Conservation (phyloP, 2,888 invertebrate species). For the Eucriotettix oculatus region DNA sequence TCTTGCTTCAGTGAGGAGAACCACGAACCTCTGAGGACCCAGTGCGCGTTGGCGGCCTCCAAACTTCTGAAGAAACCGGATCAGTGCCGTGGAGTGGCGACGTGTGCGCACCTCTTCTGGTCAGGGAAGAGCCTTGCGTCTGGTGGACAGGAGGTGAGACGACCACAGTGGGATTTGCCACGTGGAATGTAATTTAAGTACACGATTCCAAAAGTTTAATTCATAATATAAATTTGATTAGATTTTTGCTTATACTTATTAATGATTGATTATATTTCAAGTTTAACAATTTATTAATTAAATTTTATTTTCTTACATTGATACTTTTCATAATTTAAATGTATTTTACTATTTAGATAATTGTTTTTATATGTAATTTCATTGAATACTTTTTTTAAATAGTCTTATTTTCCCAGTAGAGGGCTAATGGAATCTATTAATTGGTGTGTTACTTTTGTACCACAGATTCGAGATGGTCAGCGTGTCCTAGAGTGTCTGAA, state of each 20-base stretch:
- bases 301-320: no score
- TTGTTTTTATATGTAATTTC: background rate
- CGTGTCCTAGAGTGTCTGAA: slow-evolving; percentile 88
- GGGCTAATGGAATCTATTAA: no score
- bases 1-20: slow-evolving; percentile 92
- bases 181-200: no score
- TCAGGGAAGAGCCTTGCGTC: slow-evolving; percentile 40
- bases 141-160: slow-evolving; percentile 28
- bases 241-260: no score
- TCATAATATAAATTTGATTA: no score
- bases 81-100: slow-evolving; percentile 87
- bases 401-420: background rate
- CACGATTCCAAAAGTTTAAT: no score
- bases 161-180: background rate
- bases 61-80: slow-evolving; percentile 95
- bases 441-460: background rate
- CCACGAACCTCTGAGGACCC: slow-evolving; percentile 87
- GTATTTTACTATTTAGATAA: no score
- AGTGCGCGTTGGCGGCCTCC: slow-evolving; percentile 89
- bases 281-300: no score
- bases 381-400: background rate
- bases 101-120: slow-evolving; percentile 96
- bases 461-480: slow-evolving; percentile 72
- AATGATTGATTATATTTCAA: no score
- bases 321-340: no score